Evolutionary conservation across 2,888 invertebrate species (phyloP), one percentile per base, ranked within the genome.

Genomic region (Ellobium chinense): DNA sequence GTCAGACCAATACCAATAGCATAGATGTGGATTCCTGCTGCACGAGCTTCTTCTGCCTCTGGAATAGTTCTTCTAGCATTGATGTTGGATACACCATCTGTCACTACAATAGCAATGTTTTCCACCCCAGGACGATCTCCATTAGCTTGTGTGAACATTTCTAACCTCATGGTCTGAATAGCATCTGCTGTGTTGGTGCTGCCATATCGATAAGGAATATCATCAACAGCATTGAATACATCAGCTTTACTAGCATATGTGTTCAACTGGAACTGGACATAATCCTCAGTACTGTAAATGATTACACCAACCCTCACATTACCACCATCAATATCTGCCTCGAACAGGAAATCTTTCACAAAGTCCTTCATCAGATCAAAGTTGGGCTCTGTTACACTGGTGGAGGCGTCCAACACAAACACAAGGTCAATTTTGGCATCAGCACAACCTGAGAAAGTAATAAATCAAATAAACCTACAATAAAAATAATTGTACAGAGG

Each of bases 111-210:
- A 24, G 85, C 87, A 60, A 89, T 82, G 81, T 91, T 90, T 1
- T 85, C 85, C 2, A 86, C 88, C 31, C 82, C 85, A 5, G 85
- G 84, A 31, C 90, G 82, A 82, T 91, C 91, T 3, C 91, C 91
- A 62, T 85, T 86, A 21, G 62, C 75, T n/a, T 77, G 69, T 4
- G 84, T 85, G 79, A 88, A 91, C 86, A 89, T 87, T 39, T 83
- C 60, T 2, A 79, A 70, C 37, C 89, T 87, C 86, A 89, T 88
- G 12, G 87, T 83, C n/a, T 88, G 82, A 0, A 91, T 81, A 24
- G 89, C 91, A 69, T 88, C 87, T 14, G 89, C 91, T 12, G 91
- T 91, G 85, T 91, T 89, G 24, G 91, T 91, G 63, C 88, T 88
- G 27, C 90, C 90, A 68, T 87, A 87, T 24, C 85, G 85, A 73